phyloP scores from a whole-genome alignment of 2,888 invertebrate species.

The Podotricha telesiphe region DNA sequence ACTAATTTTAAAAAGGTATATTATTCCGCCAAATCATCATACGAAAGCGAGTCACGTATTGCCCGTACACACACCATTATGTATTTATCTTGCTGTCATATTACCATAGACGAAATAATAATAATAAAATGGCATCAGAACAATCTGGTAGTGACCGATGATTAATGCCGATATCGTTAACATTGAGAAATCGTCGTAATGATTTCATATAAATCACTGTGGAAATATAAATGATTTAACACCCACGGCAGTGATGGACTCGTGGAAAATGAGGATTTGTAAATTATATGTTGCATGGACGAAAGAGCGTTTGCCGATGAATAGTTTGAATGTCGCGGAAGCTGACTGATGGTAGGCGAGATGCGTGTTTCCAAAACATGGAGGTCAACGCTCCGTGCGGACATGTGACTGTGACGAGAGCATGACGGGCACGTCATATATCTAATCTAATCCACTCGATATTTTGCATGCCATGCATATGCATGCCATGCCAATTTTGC shows the following conservation, averaged over 20 bases:
- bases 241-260: slow-evolving; percentile 55
- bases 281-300: slow-evolving; percentile 51
- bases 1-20: slow-evolving; percentile 30
- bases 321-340: slow-evolving; percentile 51
- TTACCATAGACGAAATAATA: slow-evolving; percentile 28
- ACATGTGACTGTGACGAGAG: slow-evolving; percentile 71
- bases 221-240: slow-evolving; percentile 56
- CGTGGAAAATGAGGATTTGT: slow-evolving; percentile 56
- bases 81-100: slow-evolving; percentile 29
- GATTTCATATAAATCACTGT: slow-evolving; percentile 50
- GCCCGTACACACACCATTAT: slow-evolving; percentile 23
- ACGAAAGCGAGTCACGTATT: slow-evolving; percentile 38
- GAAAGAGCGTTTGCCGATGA: slow-evolving; percentile 51
- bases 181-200: slow-evolving; percentile 35
- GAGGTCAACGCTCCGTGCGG: slow-evolving; percentile 72
- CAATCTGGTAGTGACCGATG: slow-evolving; percentile 25
- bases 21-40: slow-evolving; percentile 34
- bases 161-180: slow-evolving; percentile 31
- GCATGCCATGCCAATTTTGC: background rate
- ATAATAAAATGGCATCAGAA: slow-evolving; percentile 31
- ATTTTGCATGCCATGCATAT: slow-evolving; percentile 33
- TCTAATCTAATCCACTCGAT: slow-evolving; percentile 60
- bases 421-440: slow-evolving; percentile 50
- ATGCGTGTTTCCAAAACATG: slow-evolving; percentile 76
- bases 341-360: slow-evolving; percentile 42